These are phyloP conservation scores for Steinernema hermaphroditum DNA, from an alignment of 2,888 invertebrate genomes.

Conservation along the genomic window DNA sequence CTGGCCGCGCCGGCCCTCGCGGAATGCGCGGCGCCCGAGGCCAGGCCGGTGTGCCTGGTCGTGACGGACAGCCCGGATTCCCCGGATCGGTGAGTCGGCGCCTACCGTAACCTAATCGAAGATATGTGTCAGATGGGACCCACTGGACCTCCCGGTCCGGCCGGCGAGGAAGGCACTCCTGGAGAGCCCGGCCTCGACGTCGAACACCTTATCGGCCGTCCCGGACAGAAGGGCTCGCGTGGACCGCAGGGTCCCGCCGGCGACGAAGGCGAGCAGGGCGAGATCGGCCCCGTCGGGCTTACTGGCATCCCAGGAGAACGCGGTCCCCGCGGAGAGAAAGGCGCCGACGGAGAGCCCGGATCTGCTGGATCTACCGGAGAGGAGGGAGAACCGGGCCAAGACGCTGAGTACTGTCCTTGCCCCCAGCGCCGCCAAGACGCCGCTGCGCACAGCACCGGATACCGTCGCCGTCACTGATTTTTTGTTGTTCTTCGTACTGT, in stretches of 20 bases:
- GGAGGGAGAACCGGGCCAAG: conserved; percentile 55
- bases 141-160: conserved; percentile 53
- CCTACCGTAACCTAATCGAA: not conserved
- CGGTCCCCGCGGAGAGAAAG: conserved; percentile 55
- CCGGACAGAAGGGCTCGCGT: conserved; percentile 55
- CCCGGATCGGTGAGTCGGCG: conserved; percentile 45
- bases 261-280: conserved; percentile 45
- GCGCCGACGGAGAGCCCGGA: conserved; percentile 47
- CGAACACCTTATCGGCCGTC: conserved; percentile 56
- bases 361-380: conserved; percentile 38
- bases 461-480: not conserved
- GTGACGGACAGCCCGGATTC: conserved; percentile 59
- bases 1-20: conserved; percentile 39
- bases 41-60: conserved; percentile 58
- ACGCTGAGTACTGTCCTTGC: conserved; percentile 36
- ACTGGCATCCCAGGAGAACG: conserved; percentile 57
- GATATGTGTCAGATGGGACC: conserved; percentile 40
- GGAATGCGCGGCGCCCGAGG: conserved; percentile 61
- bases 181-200: conserved; percentile 59
- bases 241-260: conserved; percentile 57
- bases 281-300: conserved; percentile 42
- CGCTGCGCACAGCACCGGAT: conserved; percentile 5
- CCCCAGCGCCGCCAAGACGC: conserved; percentile 37
- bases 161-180: conserved; percentile 52
- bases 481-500: too few species aligned